Conservation (phyloP, 2,888 invertebrate genomes). For the Megamerina dolium region DNA sequence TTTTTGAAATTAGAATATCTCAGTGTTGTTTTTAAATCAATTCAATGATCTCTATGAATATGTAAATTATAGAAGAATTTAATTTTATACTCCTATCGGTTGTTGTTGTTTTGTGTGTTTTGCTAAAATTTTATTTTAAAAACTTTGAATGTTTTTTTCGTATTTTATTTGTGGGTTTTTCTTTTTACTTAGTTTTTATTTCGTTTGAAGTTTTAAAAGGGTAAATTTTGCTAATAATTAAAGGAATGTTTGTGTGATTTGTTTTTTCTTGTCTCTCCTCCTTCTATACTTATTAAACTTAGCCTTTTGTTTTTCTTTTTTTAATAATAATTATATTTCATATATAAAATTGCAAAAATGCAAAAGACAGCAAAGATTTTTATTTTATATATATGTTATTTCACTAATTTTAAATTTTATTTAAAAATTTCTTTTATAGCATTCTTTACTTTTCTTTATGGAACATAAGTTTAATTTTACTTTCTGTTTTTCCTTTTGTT, state of each 20-base stretch:
- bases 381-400: constrained; percentile 24
- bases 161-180: constrained; percentile 18
- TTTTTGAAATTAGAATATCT: too few species aligned
- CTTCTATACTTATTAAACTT: constrained; percentile 11
- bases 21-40: too few species aligned
- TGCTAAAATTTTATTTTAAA: constrained; percentile 13
- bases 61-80: too few species aligned
- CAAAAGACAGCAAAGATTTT: constrained; percentile 48
- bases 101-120: too few species aligned
- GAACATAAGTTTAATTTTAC: constrained; percentile 42
- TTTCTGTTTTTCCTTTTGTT: constrained; percentile 23
- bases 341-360: constrained; percentile 51
- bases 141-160: constrained; percentile 20
- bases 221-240: constrained; percentile 46
- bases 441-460: constrained; percentile 30
- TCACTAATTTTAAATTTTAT: constrained; percentile 29
- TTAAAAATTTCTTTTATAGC: constrained; percentile 25
- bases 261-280: constrained; percentile 13
- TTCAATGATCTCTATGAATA: too few species aligned
- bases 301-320: constrained; percentile 16
- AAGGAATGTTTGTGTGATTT: constrained; percentile 18
- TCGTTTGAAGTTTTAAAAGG: constrained; percentile 34
- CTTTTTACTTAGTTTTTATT: constrained; percentile 3
- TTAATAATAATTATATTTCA: constrained; percentile 24
- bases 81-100: too few species aligned